Conservation (phyloP, 2,113 vertebrate genomes). For the Propithecus coquereli region DNA sequence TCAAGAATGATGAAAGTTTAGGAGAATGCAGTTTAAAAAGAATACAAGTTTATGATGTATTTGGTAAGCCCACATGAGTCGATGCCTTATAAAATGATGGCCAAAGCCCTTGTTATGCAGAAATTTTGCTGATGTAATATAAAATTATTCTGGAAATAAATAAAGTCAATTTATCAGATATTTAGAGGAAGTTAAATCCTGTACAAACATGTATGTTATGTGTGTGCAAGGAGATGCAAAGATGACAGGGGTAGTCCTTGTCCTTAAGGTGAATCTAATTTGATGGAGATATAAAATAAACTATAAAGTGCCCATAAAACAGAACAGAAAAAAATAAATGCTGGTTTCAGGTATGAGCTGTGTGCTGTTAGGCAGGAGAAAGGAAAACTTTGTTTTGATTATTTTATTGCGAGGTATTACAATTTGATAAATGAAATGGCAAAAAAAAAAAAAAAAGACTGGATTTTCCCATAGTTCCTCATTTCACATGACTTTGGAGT, state of each 20-base stretch:
- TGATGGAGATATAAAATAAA: conserved; percentile 40
- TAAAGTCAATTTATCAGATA: conserved; percentile 18
- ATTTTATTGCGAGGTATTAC: not conserved
- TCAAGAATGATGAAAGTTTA: not conserved
- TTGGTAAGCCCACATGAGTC: not conserved
- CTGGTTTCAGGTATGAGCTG: not conserved
- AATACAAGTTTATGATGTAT: not conserved
- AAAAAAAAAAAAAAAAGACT: not conserved
- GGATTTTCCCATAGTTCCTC: not conserved
- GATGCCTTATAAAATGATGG: not conserved
- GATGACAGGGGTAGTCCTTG: not conserved
- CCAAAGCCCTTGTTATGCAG: not conserved
- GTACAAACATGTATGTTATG: not conserved
- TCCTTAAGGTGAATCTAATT: conserved; percentile 6
- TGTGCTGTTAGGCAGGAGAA: not conserved
- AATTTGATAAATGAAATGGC: not conserved
- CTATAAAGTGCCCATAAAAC: not conserved
- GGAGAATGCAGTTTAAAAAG: not conserved
- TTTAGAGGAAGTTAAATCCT: not conserved
- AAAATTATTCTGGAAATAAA: conserved; percentile 45
- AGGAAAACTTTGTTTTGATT: not conserved
- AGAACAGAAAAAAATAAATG: conserved; percentile 26
- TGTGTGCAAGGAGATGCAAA: conserved; percentile 1
- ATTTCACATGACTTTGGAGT: not conserved
- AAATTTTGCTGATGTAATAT: not conserved